Percentiles rank a stretch among this genome's conserved stretches.
phyloP scores from a whole-genome alignment of 2,113 vertebrate genomes.

The Albula goreensis region DNA sequence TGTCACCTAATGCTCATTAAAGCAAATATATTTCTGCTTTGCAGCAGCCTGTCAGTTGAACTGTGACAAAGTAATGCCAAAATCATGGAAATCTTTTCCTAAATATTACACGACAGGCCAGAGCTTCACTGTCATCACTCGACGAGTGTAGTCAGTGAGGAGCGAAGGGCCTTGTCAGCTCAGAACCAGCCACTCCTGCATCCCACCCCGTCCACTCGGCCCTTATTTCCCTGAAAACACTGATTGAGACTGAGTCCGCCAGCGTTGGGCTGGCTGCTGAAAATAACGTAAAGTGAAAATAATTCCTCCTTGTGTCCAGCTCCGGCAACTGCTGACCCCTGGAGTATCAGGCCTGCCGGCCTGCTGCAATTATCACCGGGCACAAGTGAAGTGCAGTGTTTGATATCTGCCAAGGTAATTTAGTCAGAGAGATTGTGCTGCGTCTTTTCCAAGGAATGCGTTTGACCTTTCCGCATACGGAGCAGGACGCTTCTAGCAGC shows the following conservation, averaged over 20 bases:
- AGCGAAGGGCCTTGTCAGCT: slow-evolving; percentile 36
- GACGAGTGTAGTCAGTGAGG: slow-evolving; percentile 40
- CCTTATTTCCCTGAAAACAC: slow-evolving; percentile 44
- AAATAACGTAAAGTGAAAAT: slow-evolving; percentile 39
- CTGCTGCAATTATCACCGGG: slow-evolving; percentile 64
- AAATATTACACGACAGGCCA: slow-evolving; percentile 39
- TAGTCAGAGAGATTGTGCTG: slow-evolving; percentile 63
- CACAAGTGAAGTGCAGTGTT: slow-evolving; percentile 59
- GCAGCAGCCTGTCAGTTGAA: slow-evolving; percentile 25
- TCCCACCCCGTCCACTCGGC: slow-evolving; percentile 40
- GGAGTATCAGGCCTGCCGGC: slow-evolving; percentile 55
- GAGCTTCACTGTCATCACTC: slow-evolving; percentile 49
- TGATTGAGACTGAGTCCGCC: slow-evolving; percentile 57
- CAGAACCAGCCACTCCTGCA: slow-evolving; percentile 51
- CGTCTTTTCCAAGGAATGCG: slow-evolving; percentile 37
- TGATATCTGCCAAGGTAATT: slow-evolving; percentile 68
- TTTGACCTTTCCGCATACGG: slow-evolving; percentile 46
- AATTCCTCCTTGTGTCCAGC: slow-evolving; percentile 41
- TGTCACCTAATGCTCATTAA: neutral
- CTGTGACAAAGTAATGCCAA: slow-evolving; percentile 43
- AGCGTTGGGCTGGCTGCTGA: slow-evolving; percentile 19
- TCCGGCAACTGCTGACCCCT: slow-evolving; percentile 50
- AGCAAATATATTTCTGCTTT: slow-evolving; percentile 29
- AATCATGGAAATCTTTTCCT: slow-evolving; percentile 40
- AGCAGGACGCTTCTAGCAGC: slow-evolving; percentile 33